Evolutionary conservation across 1,140 invertebrate genomes (phyloP), one percentile per base, ranked within the genome.

Genomic region (Camponotus vicinus): DNA sequence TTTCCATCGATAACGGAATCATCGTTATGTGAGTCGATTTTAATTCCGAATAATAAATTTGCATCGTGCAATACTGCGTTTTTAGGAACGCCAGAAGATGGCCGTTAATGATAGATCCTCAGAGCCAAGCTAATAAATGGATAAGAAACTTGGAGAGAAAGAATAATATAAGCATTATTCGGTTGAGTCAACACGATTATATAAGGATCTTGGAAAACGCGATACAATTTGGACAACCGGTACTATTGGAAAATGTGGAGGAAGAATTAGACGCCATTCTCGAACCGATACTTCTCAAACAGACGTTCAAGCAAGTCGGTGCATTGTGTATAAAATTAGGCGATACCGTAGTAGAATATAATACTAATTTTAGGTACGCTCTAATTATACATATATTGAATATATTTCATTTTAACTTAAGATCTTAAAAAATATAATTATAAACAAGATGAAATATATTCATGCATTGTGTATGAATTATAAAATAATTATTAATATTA

Each of bases 91-190:
- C 98, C 5, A 96, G 98, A 86, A 96, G 98, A 87, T 98, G 98
- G 97, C 98, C 98, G 0, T 93, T 99, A 21, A 98, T 99, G 97
- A 99, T 99, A 90, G 99, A 99, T 95, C 98, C 98, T 0, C 98
- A 99, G 95, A 97, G 97, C 9, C 98, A 99, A 95, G 98, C 98
- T 0, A 99, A 98, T 89, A 98, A 98, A 93, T 99, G 98, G 98
- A 96, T 99, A 6, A 99, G 98, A 95, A 99, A 98, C 93, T 97
- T 98, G 97, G 98, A 99, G 94, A 98, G 98, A 91, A 96, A 97
- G 18, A 98, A 98, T 86, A 98, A 98, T 94, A 94, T 99, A 37
- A 97, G 97, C 84, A 96, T 99, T 8, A 97, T 98, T 61, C 97
- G 98, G 86, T 95, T 98, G 42, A 97, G 96, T 78, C 98, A 98